Evolutionary conservation across 1,140 invertebrate genomes (phyloP).

Genomic region (Trichonephila clavipes): DNA sequence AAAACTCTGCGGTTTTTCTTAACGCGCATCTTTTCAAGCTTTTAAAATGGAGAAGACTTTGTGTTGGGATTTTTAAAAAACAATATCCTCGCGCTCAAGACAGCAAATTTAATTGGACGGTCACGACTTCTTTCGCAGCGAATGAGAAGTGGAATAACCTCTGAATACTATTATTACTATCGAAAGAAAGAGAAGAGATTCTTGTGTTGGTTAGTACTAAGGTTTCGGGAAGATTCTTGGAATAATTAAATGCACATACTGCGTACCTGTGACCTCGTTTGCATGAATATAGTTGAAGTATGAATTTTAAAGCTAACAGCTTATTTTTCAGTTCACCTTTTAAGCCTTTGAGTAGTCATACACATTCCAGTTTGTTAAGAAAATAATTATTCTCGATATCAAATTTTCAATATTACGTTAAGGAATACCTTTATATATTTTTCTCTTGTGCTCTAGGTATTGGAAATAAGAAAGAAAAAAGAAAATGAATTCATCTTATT

Average conservation of each 20-base stretch:
- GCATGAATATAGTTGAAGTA: not conserved
- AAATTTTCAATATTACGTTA: no score
- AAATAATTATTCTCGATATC: no score
- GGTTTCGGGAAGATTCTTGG: not conserved
- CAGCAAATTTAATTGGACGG: not conserved
- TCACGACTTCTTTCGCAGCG: not conserved
- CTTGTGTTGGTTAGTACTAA: not conserved
- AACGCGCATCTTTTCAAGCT: not conserved
- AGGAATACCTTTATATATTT: no score
- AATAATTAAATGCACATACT: not conserved
- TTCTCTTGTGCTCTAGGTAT: no score
- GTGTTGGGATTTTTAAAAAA: not conserved
- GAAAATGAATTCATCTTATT: no score
- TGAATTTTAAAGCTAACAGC: no score
- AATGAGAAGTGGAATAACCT: constrained; percentile 20
- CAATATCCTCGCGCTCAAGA: constrained; percentile 13
- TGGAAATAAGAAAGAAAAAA: no score
- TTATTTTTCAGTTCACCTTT: no score
- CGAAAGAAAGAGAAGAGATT: not conserved
- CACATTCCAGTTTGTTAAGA: no score
- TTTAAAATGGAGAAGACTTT: not conserved
- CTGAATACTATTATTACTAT: not conserved
- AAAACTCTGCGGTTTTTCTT: not conserved
- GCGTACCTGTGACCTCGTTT: not conserved
- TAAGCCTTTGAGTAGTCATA: no score